Evolutionary conservation across 2,888 invertebrate genomes (phyloP), one percentile per base, ranked within the genome.

Genomic region (Hoplodrina blanda): DNA sequence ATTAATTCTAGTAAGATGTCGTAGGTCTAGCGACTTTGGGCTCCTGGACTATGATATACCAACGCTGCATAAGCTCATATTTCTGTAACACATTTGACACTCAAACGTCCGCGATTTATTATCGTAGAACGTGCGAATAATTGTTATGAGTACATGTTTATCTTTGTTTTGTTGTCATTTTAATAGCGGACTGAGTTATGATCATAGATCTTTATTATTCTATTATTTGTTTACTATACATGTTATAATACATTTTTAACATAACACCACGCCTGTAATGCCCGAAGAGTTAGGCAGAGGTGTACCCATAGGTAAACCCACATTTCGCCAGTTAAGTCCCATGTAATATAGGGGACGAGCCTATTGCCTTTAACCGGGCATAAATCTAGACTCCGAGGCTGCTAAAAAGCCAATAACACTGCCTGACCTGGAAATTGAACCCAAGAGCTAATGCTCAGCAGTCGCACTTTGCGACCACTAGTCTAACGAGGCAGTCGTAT

Each of bases 61-160:
- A 69, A 6, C 13, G 33, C 50, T 52, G n/a, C 10, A 41, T 37
- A 55, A 41, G 17, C 59, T 65, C 74, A 78, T 78, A 73, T 69
- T 69, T 78, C 79, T 73, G 55, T 30, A 55, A 64, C 46, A 78
- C 49, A 78, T 73, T 78, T 69, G 74, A 73, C 73, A 73, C 62
- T 65, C 53, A 56, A 73, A 62, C 62, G 30, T 73, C n/a, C 62
- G 37, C 53, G n/a, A 78, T 78, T 65, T 69, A 78, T 68, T 52
- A 50, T 30, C 41, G 15, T 19, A 25, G 65, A 70, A 69, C 52
- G 52, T 65, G 59, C 57, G 54, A 62, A 65, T 78, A 53, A 73
- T 74, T 61, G 52, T 62, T 76, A 57, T 44, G 62, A 61, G 57
- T 52, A 73, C 65, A 52, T 65, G 50, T 65, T 65, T 56, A 75